A percentile compares a stretch with the other conserved stretches of the same genome.
phyloP scores from a whole-genome alignment of 2,888 invertebrate species.

The Autographa gamma region DNA sequence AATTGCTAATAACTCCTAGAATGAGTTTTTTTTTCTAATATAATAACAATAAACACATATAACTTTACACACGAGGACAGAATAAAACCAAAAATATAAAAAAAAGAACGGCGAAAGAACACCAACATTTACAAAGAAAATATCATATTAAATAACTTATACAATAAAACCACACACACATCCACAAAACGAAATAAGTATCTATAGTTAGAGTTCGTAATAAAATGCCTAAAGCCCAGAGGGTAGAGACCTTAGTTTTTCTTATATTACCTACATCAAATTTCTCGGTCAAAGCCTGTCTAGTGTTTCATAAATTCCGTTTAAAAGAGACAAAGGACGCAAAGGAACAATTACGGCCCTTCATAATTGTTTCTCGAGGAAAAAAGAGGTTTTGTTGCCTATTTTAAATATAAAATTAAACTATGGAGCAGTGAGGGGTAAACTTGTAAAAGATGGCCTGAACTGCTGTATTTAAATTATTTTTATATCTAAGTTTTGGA shows the following conservation, averaged over 20 bases:
- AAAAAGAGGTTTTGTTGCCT: not conserved
- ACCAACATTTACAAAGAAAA: not conserved
- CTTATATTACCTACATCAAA: conserved; percentile 35
- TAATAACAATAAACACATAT: not conserved
- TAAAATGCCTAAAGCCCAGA: conserved; percentile 38
- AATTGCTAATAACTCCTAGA: too few relatives aligned
- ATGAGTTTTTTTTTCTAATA: too few relatives aligned
- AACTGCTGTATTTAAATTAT: too few relatives aligned
- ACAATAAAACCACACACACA: not conserved
- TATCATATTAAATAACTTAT: conserved; percentile 4
- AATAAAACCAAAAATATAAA: not conserved
- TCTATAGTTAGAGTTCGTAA: conserved; percentile 16
- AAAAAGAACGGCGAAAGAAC: not conserved
- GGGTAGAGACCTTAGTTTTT: conserved; percentile 25
- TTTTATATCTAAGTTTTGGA: too few relatives aligned
- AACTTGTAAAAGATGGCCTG: not conserved
- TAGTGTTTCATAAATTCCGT: conserved; percentile 33
- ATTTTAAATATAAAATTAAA: conserved; percentile 3
- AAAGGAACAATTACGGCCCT: conserved; percentile 17
- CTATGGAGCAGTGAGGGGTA: not conserved
- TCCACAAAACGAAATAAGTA: not conserved
- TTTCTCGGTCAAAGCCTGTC: conserved; percentile 19
- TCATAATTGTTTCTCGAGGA: not conserved
- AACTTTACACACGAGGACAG: not conserved
- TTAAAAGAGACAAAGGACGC: conserved; percentile 10